Conservation (phyloP, 2,888 invertebrate genomes). For the Melanchra persicariae region DNA sequence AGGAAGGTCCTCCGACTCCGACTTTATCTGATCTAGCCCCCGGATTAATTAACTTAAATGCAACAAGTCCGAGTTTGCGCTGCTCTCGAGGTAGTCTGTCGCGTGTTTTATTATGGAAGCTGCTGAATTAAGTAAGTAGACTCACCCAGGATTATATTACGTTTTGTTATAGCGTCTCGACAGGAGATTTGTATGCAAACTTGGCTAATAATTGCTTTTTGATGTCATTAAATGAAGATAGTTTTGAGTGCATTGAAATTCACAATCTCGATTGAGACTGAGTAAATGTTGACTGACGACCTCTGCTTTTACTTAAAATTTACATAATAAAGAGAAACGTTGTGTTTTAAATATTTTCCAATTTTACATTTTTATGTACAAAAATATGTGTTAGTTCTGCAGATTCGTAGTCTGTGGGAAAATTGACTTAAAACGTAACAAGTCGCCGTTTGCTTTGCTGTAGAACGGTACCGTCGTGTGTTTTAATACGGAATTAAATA, state of each 20-base stretch:
- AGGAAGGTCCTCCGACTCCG: conserved; percentile 77
- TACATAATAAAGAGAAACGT: background rate
- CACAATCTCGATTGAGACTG: conserved; percentile 29
- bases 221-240: conserved; percentile 50
- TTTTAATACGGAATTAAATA: conserved; percentile 75
- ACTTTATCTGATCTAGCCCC: conserved; percentile 85
- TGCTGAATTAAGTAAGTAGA: conserved; percentile 85
- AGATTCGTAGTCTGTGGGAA: conserved; percentile 66
- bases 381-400: conserved; percentile 56
- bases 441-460: conserved; percentile 79
- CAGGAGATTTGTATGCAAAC: conserved; percentile 63
- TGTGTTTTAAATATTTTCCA: conserved; percentile 10
- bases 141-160: conserved; percentile 73
- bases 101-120: conserved; percentile 87
- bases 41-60: conserved; percentile 90
- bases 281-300: conserved; percentile 29
- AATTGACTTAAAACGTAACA: conserved; percentile 80
- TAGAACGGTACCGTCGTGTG: conserved; percentile 71
- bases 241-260: conserved; percentile 45
- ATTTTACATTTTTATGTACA: conserved; percentile 3
- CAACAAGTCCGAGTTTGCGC: conserved; percentile 89
- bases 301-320: background rate
- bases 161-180: conserved; percentile 63
- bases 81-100: conserved; percentile 86
- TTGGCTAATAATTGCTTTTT: conserved; percentile 66